Percentiles rank a stretch among this genome's conserved stretches.
These are phyloP conservation scores for Taenioides sp. DNA, from an alignment of 2,797 vertebrate genomes.

Conservation along the genomic window DNA sequence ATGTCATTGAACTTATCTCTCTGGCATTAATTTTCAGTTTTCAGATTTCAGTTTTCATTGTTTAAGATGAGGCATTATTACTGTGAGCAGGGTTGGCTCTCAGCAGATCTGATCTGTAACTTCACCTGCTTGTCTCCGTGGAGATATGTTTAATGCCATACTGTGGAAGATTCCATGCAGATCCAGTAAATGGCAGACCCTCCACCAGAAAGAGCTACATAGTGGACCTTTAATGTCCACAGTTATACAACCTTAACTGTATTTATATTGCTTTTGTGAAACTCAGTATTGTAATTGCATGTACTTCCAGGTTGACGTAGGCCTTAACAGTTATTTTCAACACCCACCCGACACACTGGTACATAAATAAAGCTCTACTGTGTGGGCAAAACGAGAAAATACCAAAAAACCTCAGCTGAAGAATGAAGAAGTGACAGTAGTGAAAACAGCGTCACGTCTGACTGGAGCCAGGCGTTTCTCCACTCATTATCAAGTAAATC, in stretches of 20 bases:
- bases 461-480: constrained; percentile 29
- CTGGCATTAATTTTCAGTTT: too few relatives aligned
- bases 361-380: constrained; percentile 55
- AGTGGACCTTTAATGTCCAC: too few relatives aligned
- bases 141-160: too few relatives aligned
- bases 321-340: constrained; percentile 3
- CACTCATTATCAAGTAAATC: constrained; percentile 53
- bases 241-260: background rate
- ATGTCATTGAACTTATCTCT: too few relatives aligned
- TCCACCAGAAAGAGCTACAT: too few relatives aligned
- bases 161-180: too few relatives aligned
- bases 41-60: too few relatives aligned
- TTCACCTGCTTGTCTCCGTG: too few relatives aligned
- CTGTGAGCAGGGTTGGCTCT: too few relatives aligned
- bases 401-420: constrained; percentile 13
- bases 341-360: constrained; percentile 28
- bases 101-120: too few relatives aligned
- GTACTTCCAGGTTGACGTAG: background rate
- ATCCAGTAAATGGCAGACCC: too few relatives aligned
- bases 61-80: too few relatives aligned
- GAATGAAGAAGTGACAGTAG: constrained; percentile 62
- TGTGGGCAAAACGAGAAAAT: constrained; percentile 42
- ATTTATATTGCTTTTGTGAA: background rate
- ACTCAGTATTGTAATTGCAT: background rate
- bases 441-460: constrained; percentile 32